phyloP scores from a whole-genome alignment of 2,888 invertebrate species.

The Acronicta aceris region DNA sequence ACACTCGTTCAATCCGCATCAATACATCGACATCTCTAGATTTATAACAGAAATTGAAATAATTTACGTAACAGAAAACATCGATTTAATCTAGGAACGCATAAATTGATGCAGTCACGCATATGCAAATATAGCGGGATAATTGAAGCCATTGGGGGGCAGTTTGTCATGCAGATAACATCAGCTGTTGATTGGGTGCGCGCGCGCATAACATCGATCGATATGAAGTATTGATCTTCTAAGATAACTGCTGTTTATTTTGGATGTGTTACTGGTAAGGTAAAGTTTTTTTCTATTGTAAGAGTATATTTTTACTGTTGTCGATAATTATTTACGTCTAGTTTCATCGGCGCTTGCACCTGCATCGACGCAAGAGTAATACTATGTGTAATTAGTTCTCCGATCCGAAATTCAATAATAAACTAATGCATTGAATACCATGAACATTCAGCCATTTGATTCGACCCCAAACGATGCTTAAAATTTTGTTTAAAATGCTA shows the following conservation, averaged over 20 bases:
- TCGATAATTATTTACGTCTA: too few species aligned
- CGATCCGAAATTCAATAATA: too few species aligned
- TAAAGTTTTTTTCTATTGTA: too few species aligned
- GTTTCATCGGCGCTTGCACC: too few species aligned
- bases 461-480: too few species aligned
- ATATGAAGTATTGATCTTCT: slow-evolving; percentile 43
- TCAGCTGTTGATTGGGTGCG: slow-evolving; percentile 49
- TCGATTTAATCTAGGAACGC: slow-evolving; percentile 43
- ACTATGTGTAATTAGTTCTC: too few species aligned
- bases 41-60: slow-evolving; percentile 29
- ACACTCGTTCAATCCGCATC: background rate
- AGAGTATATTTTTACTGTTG: too few species aligned
- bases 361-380: too few species aligned
- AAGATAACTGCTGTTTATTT: slow-evolving; percentile 37
- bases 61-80: slow-evolving; percentile 35
- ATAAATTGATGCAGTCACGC: slow-evolving; percentile 45
- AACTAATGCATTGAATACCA: too few species aligned
- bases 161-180: slow-evolving; percentile 46
- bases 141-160: slow-evolving; percentile 45
- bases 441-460: too few species aligned
- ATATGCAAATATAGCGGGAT: slow-evolving; percentile 44
- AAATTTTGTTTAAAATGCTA: too few species aligned
- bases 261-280: slow-evolving; percentile 16
- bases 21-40: slow-evolving; percentile 17
- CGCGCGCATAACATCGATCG: slow-evolving; percentile 38